Conservation (phyloP, 2,888 invertebrate genomes). For the Dicyrtomina minuta region DNA sequence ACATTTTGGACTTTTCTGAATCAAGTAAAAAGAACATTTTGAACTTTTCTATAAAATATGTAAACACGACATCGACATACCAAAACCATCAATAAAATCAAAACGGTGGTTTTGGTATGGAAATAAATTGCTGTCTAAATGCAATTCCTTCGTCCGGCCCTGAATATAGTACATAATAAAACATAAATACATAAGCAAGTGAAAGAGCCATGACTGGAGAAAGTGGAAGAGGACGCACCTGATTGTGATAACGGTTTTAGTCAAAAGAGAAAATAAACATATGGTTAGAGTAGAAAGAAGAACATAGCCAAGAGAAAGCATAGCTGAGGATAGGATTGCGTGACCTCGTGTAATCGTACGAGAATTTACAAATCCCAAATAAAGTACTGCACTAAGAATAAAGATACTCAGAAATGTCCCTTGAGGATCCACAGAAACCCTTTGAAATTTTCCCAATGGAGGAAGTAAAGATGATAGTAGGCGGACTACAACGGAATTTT, state of each 20-base stretch:
- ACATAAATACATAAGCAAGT: too few species aligned
- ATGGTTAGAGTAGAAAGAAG: constrained; percentile 38
- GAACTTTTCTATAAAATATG: too few species aligned
- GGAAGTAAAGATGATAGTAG: constrained; percentile 50
- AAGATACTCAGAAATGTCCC: constrained; percentile 50
- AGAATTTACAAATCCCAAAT: constrained; percentile 45
- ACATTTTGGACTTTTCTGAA: too few species aligned
- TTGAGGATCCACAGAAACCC: constrained; percentile 46
- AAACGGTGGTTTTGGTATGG: too few species aligned
- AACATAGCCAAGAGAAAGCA: constrained; percentile 46
- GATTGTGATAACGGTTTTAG: constrained; percentile 47
- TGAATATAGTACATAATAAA: too few species aligned
- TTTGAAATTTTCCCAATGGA: constrained; percentile 48
- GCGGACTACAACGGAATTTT: constrained; percentile 46
- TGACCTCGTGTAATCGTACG: constrained; percentile 24
- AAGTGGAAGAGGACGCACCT: too few species aligned
- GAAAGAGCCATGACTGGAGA: too few species aligned
- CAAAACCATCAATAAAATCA: too few species aligned
- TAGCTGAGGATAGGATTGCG: constrained; percentile 36
- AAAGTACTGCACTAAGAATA: constrained; percentile 46
- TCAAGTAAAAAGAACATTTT: too few species aligned
- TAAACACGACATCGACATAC: too few species aligned
- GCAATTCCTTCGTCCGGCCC: too few species aligned
- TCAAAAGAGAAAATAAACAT: constrained; percentile 45
- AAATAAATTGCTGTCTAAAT: too few species aligned